These are phyloP conservation scores for Apostichopus leukothele DNA, from an alignment of 53 echinoderm and acorn worm species.

Conservation along the genomic window DNA sequence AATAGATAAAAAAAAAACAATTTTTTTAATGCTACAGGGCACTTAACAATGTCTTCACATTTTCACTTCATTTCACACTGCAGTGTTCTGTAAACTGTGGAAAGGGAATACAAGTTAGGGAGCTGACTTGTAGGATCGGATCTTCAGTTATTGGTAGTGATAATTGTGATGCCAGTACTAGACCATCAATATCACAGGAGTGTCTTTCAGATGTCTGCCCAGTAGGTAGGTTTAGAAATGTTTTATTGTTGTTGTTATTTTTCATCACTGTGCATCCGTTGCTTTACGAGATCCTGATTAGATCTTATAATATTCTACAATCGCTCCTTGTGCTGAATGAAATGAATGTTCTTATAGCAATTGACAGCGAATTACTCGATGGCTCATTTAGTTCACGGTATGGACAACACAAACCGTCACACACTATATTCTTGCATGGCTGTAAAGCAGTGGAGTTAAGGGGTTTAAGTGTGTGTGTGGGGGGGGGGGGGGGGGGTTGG, in stretches of 20 bases:
- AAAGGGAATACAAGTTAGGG: background rate
- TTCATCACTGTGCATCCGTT: background rate
- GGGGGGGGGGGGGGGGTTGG: too few relatives aligned
- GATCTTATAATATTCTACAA: background rate
- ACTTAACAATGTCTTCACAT: too few relatives aligned
- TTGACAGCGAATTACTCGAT: too few relatives aligned
- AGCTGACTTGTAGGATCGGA: background rate
- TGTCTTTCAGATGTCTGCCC: conserved; percentile 1
- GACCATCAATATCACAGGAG: background rate
- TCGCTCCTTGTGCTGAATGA: background rate
- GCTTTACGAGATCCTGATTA: background rate
- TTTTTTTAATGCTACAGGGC: too few relatives aligned
- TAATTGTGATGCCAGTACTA: background rate
- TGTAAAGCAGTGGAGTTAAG: too few relatives aligned
- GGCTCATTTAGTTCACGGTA: too few relatives aligned
- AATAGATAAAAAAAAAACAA: too few relatives aligned
- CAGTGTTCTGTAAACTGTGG: conserved; percentile 21
- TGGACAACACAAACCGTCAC: too few relatives aligned
- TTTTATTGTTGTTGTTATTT: background rate
- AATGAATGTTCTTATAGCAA: too few relatives aligned
- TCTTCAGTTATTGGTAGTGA: background rate
- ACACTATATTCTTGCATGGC: too few relatives aligned
- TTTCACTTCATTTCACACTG: background rate
- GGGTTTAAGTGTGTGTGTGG: too few relatives aligned
- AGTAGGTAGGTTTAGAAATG: background rate